Evolutionary conservation across 2,888 invertebrate species (phyloP), one percentile per base, ranked within the genome.

Genomic region (Thymelicus lineola): DNA sequence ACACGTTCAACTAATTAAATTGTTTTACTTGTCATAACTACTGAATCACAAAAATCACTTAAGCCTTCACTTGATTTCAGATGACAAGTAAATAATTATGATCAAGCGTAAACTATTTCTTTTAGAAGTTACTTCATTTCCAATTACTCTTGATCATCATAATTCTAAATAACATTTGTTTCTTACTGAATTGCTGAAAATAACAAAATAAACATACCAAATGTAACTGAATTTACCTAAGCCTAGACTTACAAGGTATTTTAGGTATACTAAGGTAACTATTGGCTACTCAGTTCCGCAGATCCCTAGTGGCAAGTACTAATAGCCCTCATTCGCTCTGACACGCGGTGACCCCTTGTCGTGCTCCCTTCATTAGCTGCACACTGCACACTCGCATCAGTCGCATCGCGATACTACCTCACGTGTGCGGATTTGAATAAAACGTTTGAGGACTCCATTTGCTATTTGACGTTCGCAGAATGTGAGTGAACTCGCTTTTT

Each of bases 301-400:
- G 81, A 82, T 80, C 82, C 77, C 79, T 80, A 76, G 80, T 83
- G 83, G 84, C 84, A 78, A 83, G 76, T 84, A 88, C 88, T 87
- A 90, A 90, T 90, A 82, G 86, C 75, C 74, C 81, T 82, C 86
- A 89, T 90, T 90, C 87, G 86, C 85, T 88, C 80, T 79, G 82
- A 82, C 77, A 77, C 78, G 60, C 67, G 81, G 79, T 80, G 82
- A 76, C 76, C 77, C 79, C 79, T 79, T 81, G 85, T 87, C 89
- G 89, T 89, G 89, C 82, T 80, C 79, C 75, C 83, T 87, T 91
- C 89, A 90, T 91, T 90, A 90, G 85, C 82, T 80, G 77, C 79
- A 76, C 80, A 78, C 80, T 28, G 28, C 28, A 28, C 28, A 28
- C 28, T 28, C 28, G 28, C 28, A 28, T 28, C 28, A 28, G 28